These are phyloP conservation scores for Lucifuga dentata DNA, from an alignment of 2,113 vertebrate genomes.

Conservation along the genomic window DNA sequence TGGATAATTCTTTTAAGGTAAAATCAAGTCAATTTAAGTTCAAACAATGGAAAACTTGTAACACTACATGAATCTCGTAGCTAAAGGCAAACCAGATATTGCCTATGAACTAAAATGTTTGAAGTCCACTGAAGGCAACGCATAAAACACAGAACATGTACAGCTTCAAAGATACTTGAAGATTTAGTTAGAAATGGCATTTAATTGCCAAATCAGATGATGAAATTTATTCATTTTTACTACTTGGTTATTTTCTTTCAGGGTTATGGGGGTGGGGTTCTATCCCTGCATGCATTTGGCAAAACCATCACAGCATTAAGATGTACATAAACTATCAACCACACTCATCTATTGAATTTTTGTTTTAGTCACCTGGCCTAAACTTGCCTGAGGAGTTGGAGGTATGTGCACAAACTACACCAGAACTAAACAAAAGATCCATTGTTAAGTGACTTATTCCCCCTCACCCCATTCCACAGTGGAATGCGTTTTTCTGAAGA, in stretches of 20 bases:
- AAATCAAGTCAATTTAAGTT: neutral
- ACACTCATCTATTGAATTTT: neutral
- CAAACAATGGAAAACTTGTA: neutral
- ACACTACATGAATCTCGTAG: constrained; percentile 7
- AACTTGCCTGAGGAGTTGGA: too few species aligned
- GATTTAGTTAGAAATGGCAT: neutral
- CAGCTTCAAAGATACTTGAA: too few species aligned
- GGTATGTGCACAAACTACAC: neutral
- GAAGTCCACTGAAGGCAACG: constrained; percentile 12
- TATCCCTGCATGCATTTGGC: constrained; percentile 31
- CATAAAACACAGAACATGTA: too few species aligned
- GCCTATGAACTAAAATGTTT: neutral
- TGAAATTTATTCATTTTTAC: neutral
- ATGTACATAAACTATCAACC: neutral
- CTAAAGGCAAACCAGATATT: too few species aligned
- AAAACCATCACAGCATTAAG: neutral
- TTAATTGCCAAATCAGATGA: neutral
- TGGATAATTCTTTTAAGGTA: too few species aligned
- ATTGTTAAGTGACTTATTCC: too few species aligned
- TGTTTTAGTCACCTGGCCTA: too few species aligned
- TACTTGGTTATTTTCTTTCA: neutral
- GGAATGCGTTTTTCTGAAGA: neutral
- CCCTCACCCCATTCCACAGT: too few species aligned
- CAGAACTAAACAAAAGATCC: too few species aligned
- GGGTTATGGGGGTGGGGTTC: neutral